A percentile compares a stretch with the other conserved stretches of the same genome.
These are phyloP conservation scores for Halesus radiatus DNA, from an alignment of 1,140 invertebrate genomes.

Conservation along the genomic window DNA sequence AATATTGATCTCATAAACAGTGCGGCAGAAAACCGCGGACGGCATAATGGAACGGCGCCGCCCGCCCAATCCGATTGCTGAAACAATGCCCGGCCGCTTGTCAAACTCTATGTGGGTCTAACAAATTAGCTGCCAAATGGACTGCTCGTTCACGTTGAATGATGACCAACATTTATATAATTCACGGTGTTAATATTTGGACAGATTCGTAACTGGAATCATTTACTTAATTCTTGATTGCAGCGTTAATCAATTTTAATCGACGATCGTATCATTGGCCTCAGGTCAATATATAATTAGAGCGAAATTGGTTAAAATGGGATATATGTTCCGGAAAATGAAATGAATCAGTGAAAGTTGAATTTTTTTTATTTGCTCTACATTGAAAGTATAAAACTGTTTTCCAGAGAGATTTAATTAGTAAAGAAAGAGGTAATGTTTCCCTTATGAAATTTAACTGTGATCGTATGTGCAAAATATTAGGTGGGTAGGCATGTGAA, in stretches of 20 bases:
- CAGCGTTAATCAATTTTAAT: background rate
- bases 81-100: conserved; percentile 15
- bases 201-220: background rate
- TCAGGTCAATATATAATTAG: too few species aligned
- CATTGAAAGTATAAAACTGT: too few species aligned
- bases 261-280: background rate
- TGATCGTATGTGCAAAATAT: too few species aligned
- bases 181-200: conserved; percentile 23
- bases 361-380: too few species aligned
- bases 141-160: background rate
- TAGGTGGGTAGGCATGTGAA: too few species aligned
- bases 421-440: too few species aligned
- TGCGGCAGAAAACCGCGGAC: conserved; percentile 29
- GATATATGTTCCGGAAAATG: too few species aligned
- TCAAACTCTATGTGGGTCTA: conserved; percentile 14
- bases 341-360: too few species aligned
- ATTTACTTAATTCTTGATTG: conserved; percentile 6
- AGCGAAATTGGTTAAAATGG: too few species aligned
- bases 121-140: conserved; percentile 36
- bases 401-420: too few species aligned
- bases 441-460: too few species aligned
- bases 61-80: conserved; percentile 10
- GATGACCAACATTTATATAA: background rate
- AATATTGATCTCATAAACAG: conserved; percentile 40
- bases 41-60: conserved; percentile 24